A percentile compares a stretch with the other conserved stretches of the same genome.
Conservation (phyloP, 2,113 vertebrate species). For the Mirounga angustirostris region DNA sequence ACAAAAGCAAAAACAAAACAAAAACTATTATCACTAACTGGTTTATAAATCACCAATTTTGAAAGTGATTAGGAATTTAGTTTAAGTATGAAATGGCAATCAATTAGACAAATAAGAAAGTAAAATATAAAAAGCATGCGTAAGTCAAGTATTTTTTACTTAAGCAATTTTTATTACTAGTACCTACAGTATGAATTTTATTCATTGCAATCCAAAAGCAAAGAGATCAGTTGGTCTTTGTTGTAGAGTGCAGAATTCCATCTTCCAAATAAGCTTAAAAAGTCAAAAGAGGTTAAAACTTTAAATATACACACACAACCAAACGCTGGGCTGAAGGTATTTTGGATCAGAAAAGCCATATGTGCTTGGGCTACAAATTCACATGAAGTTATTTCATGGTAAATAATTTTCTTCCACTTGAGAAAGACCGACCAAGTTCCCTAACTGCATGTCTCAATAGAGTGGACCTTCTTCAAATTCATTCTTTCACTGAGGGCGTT, state of each 20-base stretch:
- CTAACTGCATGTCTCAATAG: neutral
- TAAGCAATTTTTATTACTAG: slow-evolving; percentile 14
- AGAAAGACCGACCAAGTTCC: neutral
- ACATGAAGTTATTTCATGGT: neutral
- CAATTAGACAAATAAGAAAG: neutral
- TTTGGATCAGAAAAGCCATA: neutral
- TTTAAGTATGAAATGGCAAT: slow-evolving; percentile 1
- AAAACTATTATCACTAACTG: neutral
- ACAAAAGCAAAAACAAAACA: neutral
- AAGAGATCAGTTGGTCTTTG: neutral
- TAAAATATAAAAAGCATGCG: neutral
- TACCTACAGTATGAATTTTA: neutral
- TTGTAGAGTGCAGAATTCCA: neutral
- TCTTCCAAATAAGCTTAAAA: slow-evolving; percentile 16
- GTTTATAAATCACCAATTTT: neutral
- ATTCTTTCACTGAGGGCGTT: neutral
- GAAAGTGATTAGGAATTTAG: neutral
- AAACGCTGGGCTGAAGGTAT: neutral
- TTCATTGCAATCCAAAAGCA: neutral
- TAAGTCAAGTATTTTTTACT: slow-evolving; percentile 21
- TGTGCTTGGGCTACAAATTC: neutral
- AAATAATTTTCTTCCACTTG: neutral
- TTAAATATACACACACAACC: neutral
- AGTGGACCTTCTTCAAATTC: neutral
- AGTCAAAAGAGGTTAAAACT: neutral